Percentiles rank a stretch among this genome's conserved stretches.
Evolutionary conservation across 2,797 vertebrate species (phyloP).

Genomic region (Brotula barbata): DNA sequence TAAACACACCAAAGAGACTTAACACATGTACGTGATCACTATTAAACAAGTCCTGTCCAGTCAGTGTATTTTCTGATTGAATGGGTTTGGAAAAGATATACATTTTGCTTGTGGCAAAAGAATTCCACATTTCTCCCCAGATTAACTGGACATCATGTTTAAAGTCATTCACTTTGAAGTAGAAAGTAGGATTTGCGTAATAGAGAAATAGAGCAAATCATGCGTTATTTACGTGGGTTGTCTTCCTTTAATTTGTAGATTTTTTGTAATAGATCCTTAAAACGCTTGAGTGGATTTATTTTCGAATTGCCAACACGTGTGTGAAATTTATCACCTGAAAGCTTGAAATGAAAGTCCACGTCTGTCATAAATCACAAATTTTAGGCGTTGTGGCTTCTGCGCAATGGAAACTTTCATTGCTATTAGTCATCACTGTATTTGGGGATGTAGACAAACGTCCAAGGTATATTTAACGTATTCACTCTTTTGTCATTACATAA

Average conservation of each 20-base stretch:
- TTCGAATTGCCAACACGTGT: conserved; percentile 33
- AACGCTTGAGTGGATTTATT: conserved; percentile 38
- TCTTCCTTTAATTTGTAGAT: conserved; percentile 2
- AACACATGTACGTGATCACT: not conserved
- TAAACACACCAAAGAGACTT: not conserved
- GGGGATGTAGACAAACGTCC: not conserved
- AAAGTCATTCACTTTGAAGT: too few species aligned
- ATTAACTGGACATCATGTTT: not conserved
- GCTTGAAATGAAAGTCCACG: conserved; percentile 26
- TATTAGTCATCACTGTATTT: conserved; percentile 18
- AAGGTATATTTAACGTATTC: not conserved
- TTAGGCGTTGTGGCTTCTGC: not conserved
- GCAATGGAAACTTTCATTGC: conserved; percentile 10
- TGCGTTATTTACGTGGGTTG: conserved; percentile 6
- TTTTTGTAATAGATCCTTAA: too few species aligned
- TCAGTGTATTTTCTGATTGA: not conserved
- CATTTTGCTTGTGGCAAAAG: too few species aligned
- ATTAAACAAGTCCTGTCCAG: too few species aligned
- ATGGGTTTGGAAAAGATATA: too few species aligned
- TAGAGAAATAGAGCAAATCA: conserved; percentile 2
- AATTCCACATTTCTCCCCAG: not conserved
- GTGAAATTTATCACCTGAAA: too few species aligned
- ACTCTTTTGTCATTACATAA: conserved; percentile 5
- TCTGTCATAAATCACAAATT: conserved; percentile 38
- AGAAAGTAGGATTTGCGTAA: conserved; percentile 42